These are phyloP conservation scores for Nannobrachium achirus DNA, from an alignment of 2,113 vertebrate species.

Conservation along the genomic window DNA sequence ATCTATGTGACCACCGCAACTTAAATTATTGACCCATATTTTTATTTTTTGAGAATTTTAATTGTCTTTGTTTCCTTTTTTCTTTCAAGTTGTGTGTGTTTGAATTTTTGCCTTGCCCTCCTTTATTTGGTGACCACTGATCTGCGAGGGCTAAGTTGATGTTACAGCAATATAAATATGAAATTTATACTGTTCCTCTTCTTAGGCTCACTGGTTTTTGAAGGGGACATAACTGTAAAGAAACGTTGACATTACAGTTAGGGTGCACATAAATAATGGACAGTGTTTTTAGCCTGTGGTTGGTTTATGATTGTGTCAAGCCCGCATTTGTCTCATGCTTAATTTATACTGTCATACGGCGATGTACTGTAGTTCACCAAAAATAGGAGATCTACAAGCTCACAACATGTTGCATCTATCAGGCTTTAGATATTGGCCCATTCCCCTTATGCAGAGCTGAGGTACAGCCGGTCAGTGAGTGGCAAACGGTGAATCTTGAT, in stretches of 20 bases:
- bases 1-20: too few species aligned
- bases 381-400: too few species aligned
- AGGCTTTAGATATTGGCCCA: neutral
- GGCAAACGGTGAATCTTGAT: too few species aligned
- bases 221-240: neutral
- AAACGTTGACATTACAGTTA: neutral
- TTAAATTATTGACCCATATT: neutral
- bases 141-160: slow-evolving; percentile 7
- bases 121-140: neutral
- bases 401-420: too few species aligned
- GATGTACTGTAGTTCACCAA: too few species aligned
- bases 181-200: slow-evolving; percentile 35
- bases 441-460: neutral
- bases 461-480: neutral
- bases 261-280: neutral
- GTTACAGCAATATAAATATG: slow-evolving; percentile 52
- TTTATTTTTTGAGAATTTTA: neutral
- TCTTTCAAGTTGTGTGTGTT: slow-evolving; percentile 8
- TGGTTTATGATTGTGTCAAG: neutral
- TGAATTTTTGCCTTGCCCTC: slow-evolving; percentile 4
- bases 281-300: neutral
- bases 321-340: too few species aligned
- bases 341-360: too few species aligned
- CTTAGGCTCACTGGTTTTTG: slow-evolving; percentile 17
- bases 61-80: slow-evolving; percentile 6